phyloP scores from a whole-genome alignment of 2,113 vertebrate genomes.

The Sakesphorus luctuosus region DNA sequence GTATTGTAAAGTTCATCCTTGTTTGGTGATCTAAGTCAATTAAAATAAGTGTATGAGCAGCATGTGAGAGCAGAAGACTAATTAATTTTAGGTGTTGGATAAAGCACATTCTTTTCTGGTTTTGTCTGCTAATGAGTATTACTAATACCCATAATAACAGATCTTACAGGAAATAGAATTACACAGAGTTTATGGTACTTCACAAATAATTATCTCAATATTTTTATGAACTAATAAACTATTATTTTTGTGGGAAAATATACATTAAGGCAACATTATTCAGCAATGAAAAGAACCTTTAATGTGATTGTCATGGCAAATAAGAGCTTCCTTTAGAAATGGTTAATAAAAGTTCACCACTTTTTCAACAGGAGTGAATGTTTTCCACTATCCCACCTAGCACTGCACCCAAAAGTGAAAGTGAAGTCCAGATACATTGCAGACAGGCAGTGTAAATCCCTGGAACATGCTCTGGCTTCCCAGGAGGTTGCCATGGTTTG shows the following conservation, averaged over 20 bases:
- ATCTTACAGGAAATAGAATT: not conserved
- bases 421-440: not conserved
- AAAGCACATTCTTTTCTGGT: not conserved
- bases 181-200: not conserved
- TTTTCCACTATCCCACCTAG: not conserved
- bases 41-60: constrained; percentile 24
- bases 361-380: not conserved
- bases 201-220: not conserved
- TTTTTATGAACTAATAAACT: not conserved
- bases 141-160: not conserved
- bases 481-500: not conserved
- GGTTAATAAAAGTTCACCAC: not conserved
- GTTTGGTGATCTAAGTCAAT: constrained; percentile 27
- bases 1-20: constrained; percentile 32
- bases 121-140: constrained; percentile 9
- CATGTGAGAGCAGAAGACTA: not conserved
- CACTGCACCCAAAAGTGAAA: not conserved
- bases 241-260: not conserved
- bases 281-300: not conserved
- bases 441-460: not conserved
- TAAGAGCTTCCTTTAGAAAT: not conserved
- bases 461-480: not conserved
- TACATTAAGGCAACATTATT: not conserved
- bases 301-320: not conserved
- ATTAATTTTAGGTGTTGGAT: constrained; percentile 23